Percentiles rank a stretch among this genome's conserved stretches.
These are phyloP conservation scores for Pyrochroa serraticornis DNA, from an alignment of 2,888 invertebrate species.

Conservation along the genomic window DNA sequence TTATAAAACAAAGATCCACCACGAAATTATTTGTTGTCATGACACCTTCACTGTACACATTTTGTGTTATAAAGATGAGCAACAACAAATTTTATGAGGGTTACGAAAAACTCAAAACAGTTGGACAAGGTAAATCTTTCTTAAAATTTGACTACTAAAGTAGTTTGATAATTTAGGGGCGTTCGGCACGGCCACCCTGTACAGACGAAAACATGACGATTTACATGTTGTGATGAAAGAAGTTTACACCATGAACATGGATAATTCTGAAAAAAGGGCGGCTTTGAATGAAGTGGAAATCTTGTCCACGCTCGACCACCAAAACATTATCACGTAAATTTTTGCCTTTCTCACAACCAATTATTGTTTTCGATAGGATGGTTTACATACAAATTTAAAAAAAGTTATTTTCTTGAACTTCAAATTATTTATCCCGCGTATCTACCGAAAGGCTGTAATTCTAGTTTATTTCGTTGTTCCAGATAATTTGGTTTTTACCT, in stretches of 20 bases:
- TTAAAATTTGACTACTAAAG: conserved; percentile 4
- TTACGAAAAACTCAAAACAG: conserved; percentile 67
- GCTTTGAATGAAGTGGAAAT: conserved; percentile 75
- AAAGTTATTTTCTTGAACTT: too few relatives aligned
- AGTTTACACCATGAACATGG: conserved; percentile 72
- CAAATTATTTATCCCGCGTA: too few relatives aligned
- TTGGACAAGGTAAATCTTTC: conserved; percentile 63
- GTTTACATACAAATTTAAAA: too few relatives aligned
- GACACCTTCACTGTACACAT: conserved; percentile 15
- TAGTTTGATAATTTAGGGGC: conserved; percentile 58
- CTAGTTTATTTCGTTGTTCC: too few relatives aligned
- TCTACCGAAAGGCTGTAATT: too few relatives aligned
- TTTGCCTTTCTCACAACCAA: too few relatives aligned
- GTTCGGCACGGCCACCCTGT: conserved; percentile 74
- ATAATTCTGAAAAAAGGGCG: conserved; percentile 68
- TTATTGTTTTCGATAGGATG: too few relatives aligned
- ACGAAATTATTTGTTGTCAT: conserved; percentile 14
- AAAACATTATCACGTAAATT: conserved; percentile 69
- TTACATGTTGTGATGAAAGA: conserved; percentile 75
- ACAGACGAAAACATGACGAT: conserved; percentile 67
- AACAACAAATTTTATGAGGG: conserved; percentile 40
- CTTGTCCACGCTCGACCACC: conserved; percentile 73
- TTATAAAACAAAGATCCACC: too few relatives aligned
- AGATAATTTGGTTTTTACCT: too few relatives aligned
- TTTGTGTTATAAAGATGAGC: conserved; percentile 19